These are phyloP conservation scores for Sebastes kiyomatsui DNA, from an alignment of 2,797 vertebrate species.

Conservation along the genomic window DNA sequence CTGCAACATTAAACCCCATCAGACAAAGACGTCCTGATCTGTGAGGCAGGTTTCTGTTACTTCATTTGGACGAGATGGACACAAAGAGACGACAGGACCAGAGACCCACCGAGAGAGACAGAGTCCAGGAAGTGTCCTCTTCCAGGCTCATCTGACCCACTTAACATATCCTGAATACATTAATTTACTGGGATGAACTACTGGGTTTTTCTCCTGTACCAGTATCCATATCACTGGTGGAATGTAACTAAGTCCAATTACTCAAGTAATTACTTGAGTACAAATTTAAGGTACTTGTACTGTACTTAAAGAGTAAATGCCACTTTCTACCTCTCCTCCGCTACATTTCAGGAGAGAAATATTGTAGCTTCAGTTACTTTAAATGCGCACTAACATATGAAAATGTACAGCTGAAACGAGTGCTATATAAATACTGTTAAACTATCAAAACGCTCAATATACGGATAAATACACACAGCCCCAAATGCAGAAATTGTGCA, in stretches of 20 bases:
- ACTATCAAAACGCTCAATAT: too few relatives aligned
- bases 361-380: neutral
- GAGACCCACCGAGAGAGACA: neutral
- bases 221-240: neutral
- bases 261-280: neutral
- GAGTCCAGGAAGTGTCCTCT: neutral
- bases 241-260: neutral
- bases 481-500: too few relatives aligned
- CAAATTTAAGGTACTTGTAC: neutral
- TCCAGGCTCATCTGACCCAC: slow-evolving; percentile 14
- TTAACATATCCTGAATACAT: neutral
- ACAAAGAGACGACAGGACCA: slow-evolving; percentile 14
- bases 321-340: neutral
- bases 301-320: neutral
- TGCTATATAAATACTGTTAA: too few relatives aligned
- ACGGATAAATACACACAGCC: too few relatives aligned
- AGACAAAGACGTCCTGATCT: slow-evolving; percentile 42
- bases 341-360: too few relatives aligned
- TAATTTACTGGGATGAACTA: neutral
- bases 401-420: neutral
- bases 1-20: slow-evolving; percentile 50
- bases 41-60: slow-evolving; percentile 57
- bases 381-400: neutral
- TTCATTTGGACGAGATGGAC: neutral
- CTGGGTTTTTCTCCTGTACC: neutral